phyloP scores from a whole-genome alignment of 2,113 vertebrate species.

The Daboia siamensis region DNA sequence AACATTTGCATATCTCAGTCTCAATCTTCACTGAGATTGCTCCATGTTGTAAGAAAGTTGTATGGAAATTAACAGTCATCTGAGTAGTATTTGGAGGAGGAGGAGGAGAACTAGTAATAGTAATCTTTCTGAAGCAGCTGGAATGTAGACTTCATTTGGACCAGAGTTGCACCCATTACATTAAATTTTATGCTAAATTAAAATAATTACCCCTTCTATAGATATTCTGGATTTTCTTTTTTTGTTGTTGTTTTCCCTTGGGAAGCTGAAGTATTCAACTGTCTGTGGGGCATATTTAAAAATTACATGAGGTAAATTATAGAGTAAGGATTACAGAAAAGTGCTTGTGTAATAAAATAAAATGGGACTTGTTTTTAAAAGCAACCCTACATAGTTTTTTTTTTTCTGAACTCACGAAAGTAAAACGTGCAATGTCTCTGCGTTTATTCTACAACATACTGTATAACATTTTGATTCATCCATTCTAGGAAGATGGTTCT shows the following conservation, averaged over 20 bases:
- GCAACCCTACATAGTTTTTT: conserved; percentile 31
- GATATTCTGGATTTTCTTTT: background rate
- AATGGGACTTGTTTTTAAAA: background rate
- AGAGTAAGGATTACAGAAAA: conserved; percentile 7
- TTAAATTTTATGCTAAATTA: conserved; percentile 37
- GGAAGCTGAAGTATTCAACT: conserved; percentile 30
- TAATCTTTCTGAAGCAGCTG: background rate
- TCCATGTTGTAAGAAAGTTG: background rate
- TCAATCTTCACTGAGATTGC: background rate
- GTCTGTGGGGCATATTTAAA: conserved; percentile 28
- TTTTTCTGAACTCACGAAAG: background rate
- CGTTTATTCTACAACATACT: background rate
- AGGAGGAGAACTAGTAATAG: background rate
- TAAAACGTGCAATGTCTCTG: background rate
- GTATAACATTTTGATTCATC: background rate
- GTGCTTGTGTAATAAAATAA: conserved; percentile 16
- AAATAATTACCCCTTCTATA: conserved; percentile 27
- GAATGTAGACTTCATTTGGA: conserved; percentile 10
- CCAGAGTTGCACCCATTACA: background rate
- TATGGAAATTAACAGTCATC: background rate
- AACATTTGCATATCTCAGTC: background rate
- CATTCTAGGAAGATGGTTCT: background rate
- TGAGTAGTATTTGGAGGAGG: background rate
- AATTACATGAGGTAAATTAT: conserved; percentile 42
- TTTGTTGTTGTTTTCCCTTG: background rate